Conservation (phyloP, 1,140 invertebrate genomes). For the Drosophila bocki region DNA sequence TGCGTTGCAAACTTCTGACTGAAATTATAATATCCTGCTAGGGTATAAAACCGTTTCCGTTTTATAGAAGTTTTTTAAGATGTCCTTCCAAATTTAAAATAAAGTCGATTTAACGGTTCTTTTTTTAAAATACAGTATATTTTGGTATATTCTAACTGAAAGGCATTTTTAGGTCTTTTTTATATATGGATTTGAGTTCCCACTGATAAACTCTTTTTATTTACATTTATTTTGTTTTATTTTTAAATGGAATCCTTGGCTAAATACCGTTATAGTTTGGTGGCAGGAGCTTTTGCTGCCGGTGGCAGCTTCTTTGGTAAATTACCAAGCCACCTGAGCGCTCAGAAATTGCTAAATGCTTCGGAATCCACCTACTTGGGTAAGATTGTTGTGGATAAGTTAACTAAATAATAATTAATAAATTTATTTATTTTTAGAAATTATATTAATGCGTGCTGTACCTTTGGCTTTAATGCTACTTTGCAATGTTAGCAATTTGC, state of each 20-base stretch:
- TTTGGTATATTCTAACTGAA: neutral
- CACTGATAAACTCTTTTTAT: neutral
- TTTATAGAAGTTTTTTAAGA: neutral
- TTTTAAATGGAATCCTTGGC: conserved; percentile 45
- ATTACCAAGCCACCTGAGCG: conserved; percentile 61
- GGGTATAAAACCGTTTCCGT: too few relatives aligned
- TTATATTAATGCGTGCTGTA: conserved; percentile 38
- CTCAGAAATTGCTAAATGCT: conserved; percentile 30
- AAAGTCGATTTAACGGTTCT: neutral
- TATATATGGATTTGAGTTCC: neutral
- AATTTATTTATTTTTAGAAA: conserved; percentile 25
- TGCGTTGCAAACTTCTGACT: too few relatives aligned
- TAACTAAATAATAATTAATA: neutral
- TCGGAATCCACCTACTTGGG: conserved; percentile 31
- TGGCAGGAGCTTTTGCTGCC: conserved; percentile 73
- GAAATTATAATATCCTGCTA: too few relatives aligned
- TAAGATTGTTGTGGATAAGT: neutral
- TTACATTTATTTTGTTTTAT: neutral
- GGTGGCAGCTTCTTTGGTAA: conserved; percentile 81
- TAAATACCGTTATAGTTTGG: conserved; percentile 72
- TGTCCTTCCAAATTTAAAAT: neutral
- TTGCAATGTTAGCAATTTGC: conserved; percentile 86
- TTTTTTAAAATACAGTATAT: neutral
- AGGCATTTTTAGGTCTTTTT: neutral
- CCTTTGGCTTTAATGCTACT: conserved; percentile 86